Evolutionary conservation across 2,113 vertebrate species (phyloP).

Genomic region (Podiceps cristatus): DNA sequence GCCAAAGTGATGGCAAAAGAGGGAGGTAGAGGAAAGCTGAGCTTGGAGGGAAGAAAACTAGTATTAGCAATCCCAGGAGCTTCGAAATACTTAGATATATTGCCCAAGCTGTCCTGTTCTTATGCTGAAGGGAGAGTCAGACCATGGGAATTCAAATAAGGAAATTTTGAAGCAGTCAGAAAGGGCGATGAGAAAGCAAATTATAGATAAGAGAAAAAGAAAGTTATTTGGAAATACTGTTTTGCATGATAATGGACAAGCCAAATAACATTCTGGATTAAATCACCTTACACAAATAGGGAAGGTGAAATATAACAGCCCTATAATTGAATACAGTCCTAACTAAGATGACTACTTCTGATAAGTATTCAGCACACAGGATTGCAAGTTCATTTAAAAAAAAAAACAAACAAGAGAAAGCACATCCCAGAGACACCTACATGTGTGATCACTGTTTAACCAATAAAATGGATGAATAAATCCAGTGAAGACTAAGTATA

Average conservation of each 20-base stretch:
- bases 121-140: background rate
- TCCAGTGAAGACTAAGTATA: background rate
- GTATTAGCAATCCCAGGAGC: background rate
- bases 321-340: background rate
- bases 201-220: conserved; percentile 1
- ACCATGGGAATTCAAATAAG: background rate
- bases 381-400: background rate
- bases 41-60: background rate
- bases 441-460: background rate
- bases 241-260: background rate
- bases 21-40: background rate
- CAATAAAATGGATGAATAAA: background rate
- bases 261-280: conserved; percentile 10
- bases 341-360: background rate
- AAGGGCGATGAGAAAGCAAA: background rate
- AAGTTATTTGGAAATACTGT: conserved; percentile 7
- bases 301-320: background rate
- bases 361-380: background rate
- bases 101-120: background rate
- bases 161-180: background rate
- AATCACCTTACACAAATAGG: background rate
- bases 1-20: background rate
- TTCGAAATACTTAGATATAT: background rate
- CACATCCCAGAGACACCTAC: background rate
- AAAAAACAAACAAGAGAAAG: background rate